Percentiles rank a stretch among this genome's conserved stretches.
Evolutionary conservation across 2,888 invertebrate genomes (phyloP).

Genomic region (Buathra laborator): DNA sequence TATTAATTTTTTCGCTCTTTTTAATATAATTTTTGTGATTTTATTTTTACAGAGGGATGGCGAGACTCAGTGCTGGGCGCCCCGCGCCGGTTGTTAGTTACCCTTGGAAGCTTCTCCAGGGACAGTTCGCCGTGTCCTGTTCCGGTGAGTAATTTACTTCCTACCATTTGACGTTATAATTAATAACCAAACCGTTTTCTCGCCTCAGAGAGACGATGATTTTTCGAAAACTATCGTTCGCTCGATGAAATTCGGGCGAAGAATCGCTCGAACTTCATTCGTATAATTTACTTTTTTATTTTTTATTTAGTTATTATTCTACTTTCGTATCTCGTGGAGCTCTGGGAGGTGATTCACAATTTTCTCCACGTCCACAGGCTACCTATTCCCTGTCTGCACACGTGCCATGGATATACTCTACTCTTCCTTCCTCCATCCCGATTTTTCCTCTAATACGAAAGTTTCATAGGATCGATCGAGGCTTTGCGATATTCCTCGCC

Average conservation of each 20-base stretch:
- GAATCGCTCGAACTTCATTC: neutral
- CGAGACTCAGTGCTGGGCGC: conserved; percentile 84
- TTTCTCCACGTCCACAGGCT: conserved; percentile 30
- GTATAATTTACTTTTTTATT: neutral
- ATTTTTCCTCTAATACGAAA: conserved; percentile 52
- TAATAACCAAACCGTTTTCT: conserved; percentile 26
- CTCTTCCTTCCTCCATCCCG: neutral
- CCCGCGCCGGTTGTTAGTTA: conserved; percentile 83
- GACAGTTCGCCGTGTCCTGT: conserved; percentile 81
- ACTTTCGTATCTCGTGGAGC: neutral
- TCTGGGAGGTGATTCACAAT: conserved; percentile 4
- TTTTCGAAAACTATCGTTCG: neutral
- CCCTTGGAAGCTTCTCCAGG: conserved; percentile 84
- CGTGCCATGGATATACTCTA: neutral
- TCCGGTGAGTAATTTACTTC: conserved; percentile 77
- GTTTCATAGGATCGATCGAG: conserved; percentile 59
- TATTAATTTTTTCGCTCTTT: conserved; percentile 27
- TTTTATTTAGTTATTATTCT: neutral
- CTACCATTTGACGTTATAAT: conserved; percentile 42
- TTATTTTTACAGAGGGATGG: conserved; percentile 83
- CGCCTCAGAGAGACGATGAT: neutral
- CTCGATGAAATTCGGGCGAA: too few relatives aligned
- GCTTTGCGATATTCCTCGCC: conserved; percentile 39
- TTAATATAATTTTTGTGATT: conserved; percentile 37
- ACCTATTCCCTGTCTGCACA: conserved; percentile 22